phyloP scores from a whole-genome alignment of 2,888 invertebrate species.

The Pandemis corylana region DNA sequence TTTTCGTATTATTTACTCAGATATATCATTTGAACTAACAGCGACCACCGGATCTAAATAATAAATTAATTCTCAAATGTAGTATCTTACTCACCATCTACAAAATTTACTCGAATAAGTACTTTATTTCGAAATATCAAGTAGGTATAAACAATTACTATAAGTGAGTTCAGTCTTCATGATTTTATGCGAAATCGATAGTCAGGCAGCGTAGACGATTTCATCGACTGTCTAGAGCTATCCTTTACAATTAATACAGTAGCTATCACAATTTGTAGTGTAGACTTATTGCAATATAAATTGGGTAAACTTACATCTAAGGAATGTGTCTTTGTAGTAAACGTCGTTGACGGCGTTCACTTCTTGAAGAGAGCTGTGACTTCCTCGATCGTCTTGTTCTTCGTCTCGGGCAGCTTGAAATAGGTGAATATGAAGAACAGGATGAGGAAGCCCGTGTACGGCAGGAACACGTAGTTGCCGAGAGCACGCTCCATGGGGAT shows the following conservation, averaged over 20 bases:
- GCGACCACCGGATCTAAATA: slow-evolving; percentile 16
- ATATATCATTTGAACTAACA: slow-evolving; percentile 21
- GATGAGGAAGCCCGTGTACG: slow-evolving; percentile 74
- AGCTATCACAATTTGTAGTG: slow-evolving; percentile 64
- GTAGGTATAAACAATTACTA: slow-evolving; percentile 55
- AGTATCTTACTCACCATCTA: slow-evolving; percentile 24
- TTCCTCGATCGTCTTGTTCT: slow-evolving; percentile 80
- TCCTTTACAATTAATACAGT: slow-evolving; percentile 50
- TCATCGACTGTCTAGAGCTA: slow-evolving; percentile 15
- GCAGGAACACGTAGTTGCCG: slow-evolving; percentile 76
- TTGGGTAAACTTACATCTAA: slow-evolving; percentile 56
- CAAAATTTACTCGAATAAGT: slow-evolving; percentile 63
- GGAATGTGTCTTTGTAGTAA: slow-evolving; percentile 57
- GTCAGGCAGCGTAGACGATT: slow-evolving; percentile 45
- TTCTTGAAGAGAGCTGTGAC: slow-evolving; percentile 81
- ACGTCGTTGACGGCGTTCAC: slow-evolving; percentile 51
- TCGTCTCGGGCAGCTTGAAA: slow-evolving; percentile 80
- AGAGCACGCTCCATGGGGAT: slow-evolving; percentile 69
- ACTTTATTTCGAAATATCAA: slow-evolving; percentile 66
- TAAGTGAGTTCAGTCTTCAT: slow-evolving; percentile 73
- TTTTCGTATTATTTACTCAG: slow-evolving; percentile 6
- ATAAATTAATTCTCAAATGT: slow-evolving; percentile 21
- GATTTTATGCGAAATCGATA: slow-evolving; percentile 60
- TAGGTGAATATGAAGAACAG: slow-evolving; percentile 79
- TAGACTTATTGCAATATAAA: slow-evolving; percentile 63